Evolutionary conservation across 2,888 invertebrate species (phyloP), one percentile per base, ranked within the genome.

Genomic region (Ceratothoa steindachneri): DNA sequence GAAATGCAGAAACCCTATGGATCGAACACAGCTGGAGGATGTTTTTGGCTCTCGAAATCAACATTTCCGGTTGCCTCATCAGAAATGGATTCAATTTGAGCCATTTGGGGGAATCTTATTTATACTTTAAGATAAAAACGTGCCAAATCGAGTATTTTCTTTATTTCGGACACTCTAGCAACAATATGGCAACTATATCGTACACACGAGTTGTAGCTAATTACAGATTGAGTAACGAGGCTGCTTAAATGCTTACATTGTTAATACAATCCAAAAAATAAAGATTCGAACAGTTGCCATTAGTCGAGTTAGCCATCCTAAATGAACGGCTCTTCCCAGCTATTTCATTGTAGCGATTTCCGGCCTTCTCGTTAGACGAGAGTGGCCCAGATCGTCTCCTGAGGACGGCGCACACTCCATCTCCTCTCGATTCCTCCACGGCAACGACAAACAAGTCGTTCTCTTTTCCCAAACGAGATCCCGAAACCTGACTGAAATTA

Each of bases 1-100:
- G 15, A 41, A 41, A 41, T 41, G 41, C 41, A 41, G 41, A 41
- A 41, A 15, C 41, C 41, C 15, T 15, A 15, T 41, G 41, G 7
- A 60, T 60, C 60, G 27, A 60, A 60, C 60, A 60, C 60, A 60
- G 60, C 60, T 60, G 60, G 60, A 60, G 60, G 60, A 60, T 12
- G 60, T 60, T 24, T 60, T 24, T 24, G 27, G 24, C 22, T 12
- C 12, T 60, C 60, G 2, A 60, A 60, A 60, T 60, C 60, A 60
- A 24, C 60, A 60, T 60, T 60, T 60, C 60, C 60, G n/a, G 60
- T 60, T 24, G 9, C 60, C 9, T 60, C 60, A 24, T 60, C 60
- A 60, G 60, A 60, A 24, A 60, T 9, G 19, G 60, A 60, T 60
- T 1, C 60, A 60, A 60, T 60, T 60, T 60, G 27, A 12, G 3